These are phyloP conservation scores for Hermetia illucens DNA, from an alignment of 1,140 invertebrate genomes.

Conservation along the genomic window DNA sequence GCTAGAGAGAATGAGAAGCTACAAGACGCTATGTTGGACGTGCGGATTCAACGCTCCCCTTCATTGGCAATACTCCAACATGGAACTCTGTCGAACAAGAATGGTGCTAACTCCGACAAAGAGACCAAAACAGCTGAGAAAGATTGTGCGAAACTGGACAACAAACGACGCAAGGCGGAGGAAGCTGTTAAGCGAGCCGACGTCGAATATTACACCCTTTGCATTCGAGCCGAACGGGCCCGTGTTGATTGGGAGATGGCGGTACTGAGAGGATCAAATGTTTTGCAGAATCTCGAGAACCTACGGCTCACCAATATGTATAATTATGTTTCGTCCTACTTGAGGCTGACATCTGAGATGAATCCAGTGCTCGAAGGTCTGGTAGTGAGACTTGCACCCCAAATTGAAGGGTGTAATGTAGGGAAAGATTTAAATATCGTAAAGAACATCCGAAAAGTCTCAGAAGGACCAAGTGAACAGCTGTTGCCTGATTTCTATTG, in stretches of 20 bases:
- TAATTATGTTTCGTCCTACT: conserved; percentile 59
- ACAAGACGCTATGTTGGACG: conserved; percentile 52
- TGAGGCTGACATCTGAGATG: conserved; percentile 60
- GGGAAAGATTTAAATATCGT: conserved; percentile 27
- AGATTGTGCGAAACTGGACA: conserved; percentile 58
- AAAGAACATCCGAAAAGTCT: conserved; percentile 27
- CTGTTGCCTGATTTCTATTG: conserved; percentile 87
- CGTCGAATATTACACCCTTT: conserved; percentile 84
- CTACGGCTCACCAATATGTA: conserved; percentile 74
- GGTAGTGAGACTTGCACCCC: conserved; percentile 15
- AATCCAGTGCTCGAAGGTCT: conserved; percentile 52
- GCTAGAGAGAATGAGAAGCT: conserved; percentile 79
- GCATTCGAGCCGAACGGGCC: conserved; percentile 74
- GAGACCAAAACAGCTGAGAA: conserved; percentile 33
- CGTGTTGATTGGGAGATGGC: conserved; percentile 85
- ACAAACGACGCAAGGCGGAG: conserved; percentile 79
- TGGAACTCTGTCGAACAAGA: conserved; percentile 20
- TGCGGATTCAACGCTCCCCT: conserved; percentile 31
- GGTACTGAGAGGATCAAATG: conserved; percentile 61
- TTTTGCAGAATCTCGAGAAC: conserved; percentile 73
- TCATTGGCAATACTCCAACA: conserved; percentile 34
- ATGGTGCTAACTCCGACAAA: conserved; percentile 26
- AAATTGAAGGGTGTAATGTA: conserved; percentile 26
- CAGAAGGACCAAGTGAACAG: conserved; percentile 52
- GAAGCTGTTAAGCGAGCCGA: conserved; percentile 80